phyloP scores from a whole-genome alignment of 2,888 invertebrate genomes.

The Leptopilina myrica region DNA sequence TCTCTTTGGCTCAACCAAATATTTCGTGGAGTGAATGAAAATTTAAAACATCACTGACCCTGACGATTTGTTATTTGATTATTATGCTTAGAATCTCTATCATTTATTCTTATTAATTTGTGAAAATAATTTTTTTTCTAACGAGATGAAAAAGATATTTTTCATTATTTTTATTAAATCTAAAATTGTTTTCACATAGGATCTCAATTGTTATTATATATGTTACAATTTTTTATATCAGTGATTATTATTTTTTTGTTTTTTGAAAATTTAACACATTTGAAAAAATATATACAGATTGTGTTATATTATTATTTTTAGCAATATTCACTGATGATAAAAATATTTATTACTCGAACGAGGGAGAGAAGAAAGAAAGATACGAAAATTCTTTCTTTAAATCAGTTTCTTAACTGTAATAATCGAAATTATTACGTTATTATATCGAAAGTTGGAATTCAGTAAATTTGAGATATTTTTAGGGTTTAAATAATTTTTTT shows the following conservation, averaged over 20 bases:
- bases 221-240: conserved; percentile 16
- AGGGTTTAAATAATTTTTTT: too few species aligned
- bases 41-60: not conserved
- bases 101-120: not conserved
- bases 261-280: conserved; percentile 10
- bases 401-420: too few species aligned
- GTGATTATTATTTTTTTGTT: not conserved
- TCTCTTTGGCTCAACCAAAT: not conserved
- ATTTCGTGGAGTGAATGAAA: not conserved
- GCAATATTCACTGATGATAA: conserved; percentile 9
- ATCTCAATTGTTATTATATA: not conserved
- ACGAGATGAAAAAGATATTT: not conserved
- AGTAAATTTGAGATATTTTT: too few species aligned
- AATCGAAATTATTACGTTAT: too few species aligned
- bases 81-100: not conserved
- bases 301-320: not conserved
- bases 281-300: conserved; percentile 16
- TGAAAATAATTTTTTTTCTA: not conserved
- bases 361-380: too few species aligned
- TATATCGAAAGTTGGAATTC: too few species aligned
- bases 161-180: not conserved
- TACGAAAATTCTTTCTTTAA: too few species aligned
- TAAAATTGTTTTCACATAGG: not conserved
- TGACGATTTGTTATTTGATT: not conserved
- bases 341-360: not conserved